A percentile compares a stretch with the other conserved stretches of the same genome.
Conservation (phyloP, 2,797 vertebrate genomes). For the Hyperoplus lanceolatus region DNA sequence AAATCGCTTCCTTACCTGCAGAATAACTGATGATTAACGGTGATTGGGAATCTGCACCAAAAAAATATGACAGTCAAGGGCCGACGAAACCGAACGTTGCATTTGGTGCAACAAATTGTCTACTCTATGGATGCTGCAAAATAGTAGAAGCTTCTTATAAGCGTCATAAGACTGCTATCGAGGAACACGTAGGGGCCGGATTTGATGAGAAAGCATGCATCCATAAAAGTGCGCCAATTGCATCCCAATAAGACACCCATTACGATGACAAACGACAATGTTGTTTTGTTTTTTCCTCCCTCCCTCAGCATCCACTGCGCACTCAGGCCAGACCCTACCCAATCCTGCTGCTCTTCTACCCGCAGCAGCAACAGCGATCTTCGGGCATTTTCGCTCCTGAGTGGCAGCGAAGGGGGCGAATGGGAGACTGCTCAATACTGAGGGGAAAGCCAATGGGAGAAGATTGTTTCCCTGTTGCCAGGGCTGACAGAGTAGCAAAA, state of each 20-base stretch:
- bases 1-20: slow-evolving; percentile 67
- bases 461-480: slow-evolving; percentile 73
- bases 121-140: slow-evolving; percentile 62
- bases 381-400: slow-evolving; percentile 52
- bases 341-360: slow-evolving; percentile 66
- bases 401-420: slow-evolving; percentile 70
- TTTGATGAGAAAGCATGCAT: slow-evolving; percentile 28
- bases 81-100: slow-evolving; percentile 43
- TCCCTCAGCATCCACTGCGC: slow-evolving; percentile 71
- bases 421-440: slow-evolving; percentile 27
- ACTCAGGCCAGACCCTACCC: slow-evolving; percentile 67
- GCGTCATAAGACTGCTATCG: slow-evolving; percentile 31
- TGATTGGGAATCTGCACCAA: slow-evolving; percentile 43
- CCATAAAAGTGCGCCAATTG: slow-evolving; percentile 39
- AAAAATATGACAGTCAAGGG: slow-evolving; percentile 43
- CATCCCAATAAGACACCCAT: slow-evolving; percentile 59
- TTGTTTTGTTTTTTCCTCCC: slow-evolving; percentile 1
- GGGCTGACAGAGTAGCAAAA: slow-evolving; percentile 58
- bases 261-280: slow-evolving; percentile 39
- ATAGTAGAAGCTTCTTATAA: slow-evolving; percentile 22
- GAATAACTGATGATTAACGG: slow-evolving; percentile 31
- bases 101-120: slow-evolving; percentile 71
- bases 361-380: slow-evolving; percentile 57
- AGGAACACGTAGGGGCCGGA: background rate
- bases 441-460: slow-evolving; percentile 69